Conservation (phyloP, 1,140 invertebrate species). For the Stenopsyche tienmushanensis region DNA sequence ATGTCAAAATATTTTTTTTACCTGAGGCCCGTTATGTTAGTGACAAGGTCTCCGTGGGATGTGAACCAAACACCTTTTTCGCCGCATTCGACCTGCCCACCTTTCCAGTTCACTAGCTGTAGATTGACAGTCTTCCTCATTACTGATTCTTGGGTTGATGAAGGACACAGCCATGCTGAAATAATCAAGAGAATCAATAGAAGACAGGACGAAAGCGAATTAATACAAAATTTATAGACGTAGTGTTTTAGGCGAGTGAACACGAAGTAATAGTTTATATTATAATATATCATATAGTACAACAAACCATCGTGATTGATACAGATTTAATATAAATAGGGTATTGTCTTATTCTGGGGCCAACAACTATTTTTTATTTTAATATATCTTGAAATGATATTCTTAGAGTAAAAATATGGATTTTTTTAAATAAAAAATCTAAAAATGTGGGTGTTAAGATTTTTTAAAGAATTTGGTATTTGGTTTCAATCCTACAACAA, state of each 20-base stretch:
- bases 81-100: conserved; percentile 9
- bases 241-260: neutral
- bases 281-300: no score
- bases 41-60: conserved; percentile 16
- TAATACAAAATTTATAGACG: neutral
- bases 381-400: no score
- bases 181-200: neutral
- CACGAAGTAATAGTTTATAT: no score
- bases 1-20: neutral
- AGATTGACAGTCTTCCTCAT: conserved; percentile 29
- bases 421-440: no score
- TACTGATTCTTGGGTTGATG: conserved; percentile 23
- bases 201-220: neutral
- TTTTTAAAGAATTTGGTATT: no score
- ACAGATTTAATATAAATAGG: no score
- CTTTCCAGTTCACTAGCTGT: conserved; percentile 23
- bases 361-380: no score
- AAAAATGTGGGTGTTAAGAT: no score
- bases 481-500: no score
- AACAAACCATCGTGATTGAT: no score
- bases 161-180: conserved; percentile 14
- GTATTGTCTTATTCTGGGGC: no score
- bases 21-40: conserved; percentile 14
- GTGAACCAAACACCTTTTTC: conserved; percentile 10
- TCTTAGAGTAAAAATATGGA: no score